Percentiles rank a stretch among this genome's conserved stretches.
phyloP scores from a whole-genome alignment of 2,113 vertebrate species.

The Apteryx mantelli region DNA sequence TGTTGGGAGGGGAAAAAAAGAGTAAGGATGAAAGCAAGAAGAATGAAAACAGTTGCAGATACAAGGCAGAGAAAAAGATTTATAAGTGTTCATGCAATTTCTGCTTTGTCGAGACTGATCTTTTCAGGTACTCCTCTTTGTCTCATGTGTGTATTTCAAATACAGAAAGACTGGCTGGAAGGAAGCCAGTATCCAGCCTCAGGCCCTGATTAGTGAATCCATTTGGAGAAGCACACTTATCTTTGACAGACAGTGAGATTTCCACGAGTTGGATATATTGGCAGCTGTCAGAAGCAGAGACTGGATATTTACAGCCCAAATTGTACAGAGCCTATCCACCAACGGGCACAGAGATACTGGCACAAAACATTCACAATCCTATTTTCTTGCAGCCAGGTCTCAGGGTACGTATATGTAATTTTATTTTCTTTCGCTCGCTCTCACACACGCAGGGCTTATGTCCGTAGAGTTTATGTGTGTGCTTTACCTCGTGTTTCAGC shows the following conservation, averaged over 20 bases:
- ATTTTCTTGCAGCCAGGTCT: not conserved
- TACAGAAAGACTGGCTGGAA: constrained; percentile 61
- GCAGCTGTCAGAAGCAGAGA: constrained; percentile 59
- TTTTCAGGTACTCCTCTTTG: constrained; percentile 55
- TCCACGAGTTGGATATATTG: constrained; percentile 61
- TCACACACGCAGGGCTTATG: not conserved
- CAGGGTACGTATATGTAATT: not conserved
- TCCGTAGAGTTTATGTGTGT: not conserved
- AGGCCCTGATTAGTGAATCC: constrained; percentile 69
- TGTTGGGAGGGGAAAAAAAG: not conserved
- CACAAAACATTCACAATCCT: not conserved
- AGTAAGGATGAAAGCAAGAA: constrained; percentile 41
- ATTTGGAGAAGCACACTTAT: constrained; percentile 68
- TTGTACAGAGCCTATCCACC: not conserved
- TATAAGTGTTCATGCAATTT: constrained; percentile 31
- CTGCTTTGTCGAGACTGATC: constrained; percentile 55
- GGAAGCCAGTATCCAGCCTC: constrained; percentile 61
- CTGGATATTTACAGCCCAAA: constrained; percentile 32
- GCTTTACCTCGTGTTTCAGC: not conserved
- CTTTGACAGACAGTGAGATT: constrained; percentile 69
- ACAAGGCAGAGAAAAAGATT: constrained; percentile 55
- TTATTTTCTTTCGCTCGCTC: not conserved
- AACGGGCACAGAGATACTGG: not conserved
- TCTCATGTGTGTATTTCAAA: constrained; percentile 50
- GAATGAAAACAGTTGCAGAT: constrained; percentile 46